phyloP scores from a whole-genome alignment of 2,797 vertebrate genomes.

The Sebastes itinus region DNA sequence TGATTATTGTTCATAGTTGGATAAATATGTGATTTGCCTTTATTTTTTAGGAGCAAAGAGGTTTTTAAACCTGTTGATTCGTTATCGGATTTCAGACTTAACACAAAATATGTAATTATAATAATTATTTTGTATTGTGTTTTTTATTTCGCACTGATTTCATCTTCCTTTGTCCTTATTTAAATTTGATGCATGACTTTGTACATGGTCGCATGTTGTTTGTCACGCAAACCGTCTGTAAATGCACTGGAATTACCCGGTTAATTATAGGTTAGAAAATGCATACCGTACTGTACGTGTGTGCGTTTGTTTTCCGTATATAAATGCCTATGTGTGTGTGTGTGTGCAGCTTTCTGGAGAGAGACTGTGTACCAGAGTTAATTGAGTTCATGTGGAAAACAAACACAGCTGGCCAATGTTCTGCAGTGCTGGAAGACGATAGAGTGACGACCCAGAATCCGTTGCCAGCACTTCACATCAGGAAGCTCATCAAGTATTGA shows the following conservation, averaged over 20 bases:
- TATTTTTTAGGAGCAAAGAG: background rate
- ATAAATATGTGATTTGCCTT: background rate
- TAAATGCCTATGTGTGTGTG: background rate
- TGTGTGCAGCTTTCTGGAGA: constrained; percentile 13
- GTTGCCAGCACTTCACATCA: constrained; percentile 52
- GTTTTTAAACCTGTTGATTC: background rate
- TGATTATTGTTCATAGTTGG: background rate
- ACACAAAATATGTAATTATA: background rate
- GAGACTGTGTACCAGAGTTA: constrained; percentile 40
- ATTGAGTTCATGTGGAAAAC: constrained; percentile 64
- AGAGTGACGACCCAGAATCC: constrained; percentile 27
- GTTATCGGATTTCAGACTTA: background rate
- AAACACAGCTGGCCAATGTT: constrained; percentile 62
- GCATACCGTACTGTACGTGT: background rate
- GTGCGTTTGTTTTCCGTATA: background rate
- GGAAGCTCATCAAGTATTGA: constrained; percentile 68
- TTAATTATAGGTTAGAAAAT: background rate
- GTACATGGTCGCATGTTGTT: background rate
- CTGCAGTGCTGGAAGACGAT: constrained; percentile 28
- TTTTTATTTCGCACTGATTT: background rate
- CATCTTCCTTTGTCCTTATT: background rate
- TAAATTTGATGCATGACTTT: background rate
- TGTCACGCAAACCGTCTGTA: background rate
- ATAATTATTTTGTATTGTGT: background rate
- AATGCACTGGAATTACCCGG: background rate